Base-by-base conservation (phyloP, 2,113 vertebrate species). In the Takifugu flavidus region DNA sequence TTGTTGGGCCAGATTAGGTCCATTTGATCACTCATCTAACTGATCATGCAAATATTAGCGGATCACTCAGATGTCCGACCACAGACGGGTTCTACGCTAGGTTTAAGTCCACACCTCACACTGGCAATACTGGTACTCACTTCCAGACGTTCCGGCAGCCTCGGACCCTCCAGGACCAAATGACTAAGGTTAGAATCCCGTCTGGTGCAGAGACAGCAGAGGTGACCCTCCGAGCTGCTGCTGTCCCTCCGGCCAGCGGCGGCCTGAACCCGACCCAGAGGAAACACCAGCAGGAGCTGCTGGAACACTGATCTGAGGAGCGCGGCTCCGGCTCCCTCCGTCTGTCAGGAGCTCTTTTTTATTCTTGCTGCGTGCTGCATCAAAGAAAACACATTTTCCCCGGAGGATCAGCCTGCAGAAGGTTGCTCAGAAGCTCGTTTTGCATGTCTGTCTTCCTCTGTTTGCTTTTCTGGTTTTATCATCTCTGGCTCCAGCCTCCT, bases 251-350 rank as follows among this genome's bases (percentile, higher is more conserved):
- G 55, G 53, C 70, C 72, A 53, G 53, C 74, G 20, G 62, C 1
- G 34, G 62, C 59, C 25, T 20, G 20, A 1, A 29, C 4, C 61
- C 13, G 65, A 25, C 63, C 0, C 14, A 68, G 65, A 85, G 80
- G 82, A 85, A 85, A 85, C 83, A 78, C 82, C 85, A 87, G 57
- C 63, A 49, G 63, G 76, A 62, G 78, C 78, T 85, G 85, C 77
- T 77, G n/a, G 72, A 85, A 71, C 78, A 78, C 81, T 78, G 82
- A 77, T 81, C 73, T 61, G 63, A 72, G 70, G 56, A 29, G 56
- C 62, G 53, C 1, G 45, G 29, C 29, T 56, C 55, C 68, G 55
- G n/a, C 20, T 20, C 20, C 4, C 47, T 62, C 25, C 6, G 13
- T 46, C 26, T 45, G 26, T 45, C 45, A 42, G 49, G 39, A 62